Evolutionary conservation across 2,888 invertebrate species (phyloP).

Genomic region (Cantharis rustica): DNA sequence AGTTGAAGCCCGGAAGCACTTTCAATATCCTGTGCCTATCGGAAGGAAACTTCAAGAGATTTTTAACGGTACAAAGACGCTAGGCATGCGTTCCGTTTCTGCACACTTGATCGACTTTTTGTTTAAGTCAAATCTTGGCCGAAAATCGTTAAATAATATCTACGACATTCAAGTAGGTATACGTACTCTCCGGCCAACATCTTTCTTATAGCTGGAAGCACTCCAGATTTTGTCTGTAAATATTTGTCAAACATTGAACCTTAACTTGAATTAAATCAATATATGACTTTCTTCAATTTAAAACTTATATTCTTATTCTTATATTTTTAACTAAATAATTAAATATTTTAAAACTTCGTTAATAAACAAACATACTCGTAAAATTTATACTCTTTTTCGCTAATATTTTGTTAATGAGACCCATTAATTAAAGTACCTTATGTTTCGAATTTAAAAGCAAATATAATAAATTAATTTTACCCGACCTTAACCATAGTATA

Average conservation of each 20-base stretch:
- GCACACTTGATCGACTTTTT: constrained; percentile 16
- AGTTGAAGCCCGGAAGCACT: constrained; percentile 27
- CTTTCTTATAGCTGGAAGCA: constrained; percentile 2
- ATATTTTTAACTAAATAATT: neutral
- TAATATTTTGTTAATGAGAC: neutral
- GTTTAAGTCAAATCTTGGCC: constrained; percentile 18
- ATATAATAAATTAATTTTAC: neutral
- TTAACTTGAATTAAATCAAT: constrained; percentile 8
- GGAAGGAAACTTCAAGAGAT: constrained; percentile 22
- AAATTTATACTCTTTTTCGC: neutral
- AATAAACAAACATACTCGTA: neutral
- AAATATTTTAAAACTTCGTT: neutral
- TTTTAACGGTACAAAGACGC: constrained; percentile 10
- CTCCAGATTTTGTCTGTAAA: constrained; percentile 12
- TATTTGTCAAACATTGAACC: constrained; percentile 16
- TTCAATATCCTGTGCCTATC: constrained; percentile 31
- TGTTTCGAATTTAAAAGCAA: neutral
- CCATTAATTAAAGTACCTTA: neutral
- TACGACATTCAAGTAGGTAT: neutral
- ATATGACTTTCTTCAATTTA: constrained; percentile 12
- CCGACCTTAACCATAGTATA: neutral
- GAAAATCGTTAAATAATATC: neutral
- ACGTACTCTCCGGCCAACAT: constrained; percentile 4
- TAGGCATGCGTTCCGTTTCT: constrained; percentile 8
- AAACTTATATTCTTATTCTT: too few species aligned